Evolutionary conservation across 2,888 invertebrate genomes (phyloP).

Genomic region (Sarcophaga carnaria): DNA sequence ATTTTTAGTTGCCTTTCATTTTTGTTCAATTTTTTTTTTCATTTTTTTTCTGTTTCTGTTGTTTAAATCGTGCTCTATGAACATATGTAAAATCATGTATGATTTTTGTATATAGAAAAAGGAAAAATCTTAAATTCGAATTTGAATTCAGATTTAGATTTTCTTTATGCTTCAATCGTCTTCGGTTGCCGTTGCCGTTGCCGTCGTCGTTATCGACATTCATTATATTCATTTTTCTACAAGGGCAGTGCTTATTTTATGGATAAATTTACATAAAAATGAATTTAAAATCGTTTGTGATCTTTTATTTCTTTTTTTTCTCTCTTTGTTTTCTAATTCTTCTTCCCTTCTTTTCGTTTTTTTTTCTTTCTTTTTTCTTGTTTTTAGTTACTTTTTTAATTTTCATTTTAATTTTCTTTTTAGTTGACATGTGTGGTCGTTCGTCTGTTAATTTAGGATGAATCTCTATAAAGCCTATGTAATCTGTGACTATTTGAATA

Average conservation of each 20-base stretch:
- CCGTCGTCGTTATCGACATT: neutral
- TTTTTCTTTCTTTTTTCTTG: neutral
- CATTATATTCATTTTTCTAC: constrained; percentile 12
- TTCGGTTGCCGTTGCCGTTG: neutral
- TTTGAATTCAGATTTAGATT: constrained; percentile 8
- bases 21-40: neutral
- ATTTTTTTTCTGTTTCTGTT: constrained; percentile 1
- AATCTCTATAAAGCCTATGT: neutral
- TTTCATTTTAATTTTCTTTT: neutral
- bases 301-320: neutral
- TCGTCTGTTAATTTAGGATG: constrained; percentile 6
- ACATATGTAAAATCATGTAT: constrained; percentile 68
- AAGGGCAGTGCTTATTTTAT: constrained; percentile 51
- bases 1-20: constrained; percentile 13
- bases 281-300: neutral
- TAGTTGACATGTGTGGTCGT: constrained; percentile 59
- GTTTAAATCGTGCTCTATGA: constrained; percentile 65
- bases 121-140: constrained; percentile 52
- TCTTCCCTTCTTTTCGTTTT: neutral
- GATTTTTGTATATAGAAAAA: constrained; percentile 20
- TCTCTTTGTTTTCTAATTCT: neutral
- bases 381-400: too few species aligned
- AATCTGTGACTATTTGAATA: neutral
- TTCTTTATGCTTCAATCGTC: constrained; percentile 47
- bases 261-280: constrained; percentile 45